These are phyloP conservation scores for Bucorvus abyssinicus DNA, from an alignment of 2,797 vertebrate species.

Conservation along the genomic window DNA sequence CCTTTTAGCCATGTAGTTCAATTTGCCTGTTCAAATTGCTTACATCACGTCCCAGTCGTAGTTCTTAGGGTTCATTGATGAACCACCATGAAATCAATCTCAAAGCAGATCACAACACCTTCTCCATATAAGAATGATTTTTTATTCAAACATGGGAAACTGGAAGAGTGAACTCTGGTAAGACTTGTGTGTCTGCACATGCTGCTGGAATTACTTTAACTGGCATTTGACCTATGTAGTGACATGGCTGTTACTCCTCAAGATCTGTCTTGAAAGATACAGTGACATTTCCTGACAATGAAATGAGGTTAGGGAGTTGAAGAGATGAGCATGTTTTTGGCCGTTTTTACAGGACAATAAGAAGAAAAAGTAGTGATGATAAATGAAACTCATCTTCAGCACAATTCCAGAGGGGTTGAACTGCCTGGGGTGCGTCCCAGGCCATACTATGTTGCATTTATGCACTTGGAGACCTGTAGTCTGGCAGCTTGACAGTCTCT, in stretches of 20 bases:
- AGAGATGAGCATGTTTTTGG: not conserved
- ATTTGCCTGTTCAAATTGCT: not conserved
- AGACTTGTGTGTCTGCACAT: not conserved
- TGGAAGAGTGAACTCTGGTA: not conserved
- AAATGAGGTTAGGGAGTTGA: not conserved
- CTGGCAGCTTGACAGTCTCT: not conserved
- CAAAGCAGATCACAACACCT: not conserved
- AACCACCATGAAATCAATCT: not conserved
- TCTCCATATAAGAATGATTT: not conserved
- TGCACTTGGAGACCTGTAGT: not conserved
- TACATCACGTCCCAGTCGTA: not conserved
- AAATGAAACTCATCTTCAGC: not conserved
- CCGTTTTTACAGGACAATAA: not conserved
- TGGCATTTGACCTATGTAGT: not conserved
- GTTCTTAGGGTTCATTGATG: not conserved
- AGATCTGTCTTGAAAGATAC: not conserved
- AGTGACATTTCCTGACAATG: not conserved
- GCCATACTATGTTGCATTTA: not conserved
- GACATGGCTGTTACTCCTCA: not conserved
- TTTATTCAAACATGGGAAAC: not conserved
- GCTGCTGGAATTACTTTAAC: not conserved
- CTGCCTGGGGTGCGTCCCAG: not conserved
- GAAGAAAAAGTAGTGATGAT: not conserved
- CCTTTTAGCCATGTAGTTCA: not conserved
- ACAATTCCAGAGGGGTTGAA: not conserved